Conservation (phyloP, 2,888 invertebrate genomes). For the Rhagonycha lutea region DNA sequence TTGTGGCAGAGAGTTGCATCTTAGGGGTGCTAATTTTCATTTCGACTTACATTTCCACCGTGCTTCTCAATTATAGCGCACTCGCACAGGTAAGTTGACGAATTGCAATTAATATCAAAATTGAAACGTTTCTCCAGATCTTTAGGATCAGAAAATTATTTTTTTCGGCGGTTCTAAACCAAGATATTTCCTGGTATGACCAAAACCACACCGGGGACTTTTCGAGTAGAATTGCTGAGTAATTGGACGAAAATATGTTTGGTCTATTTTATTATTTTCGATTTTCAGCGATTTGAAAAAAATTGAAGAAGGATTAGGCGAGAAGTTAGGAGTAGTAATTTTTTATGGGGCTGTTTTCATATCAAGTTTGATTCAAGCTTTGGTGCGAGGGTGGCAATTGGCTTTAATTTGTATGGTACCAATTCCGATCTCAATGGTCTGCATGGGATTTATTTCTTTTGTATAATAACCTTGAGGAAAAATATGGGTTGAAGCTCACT, state of each 20-base stretch:
- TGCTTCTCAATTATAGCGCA: constrained; percentile 71
- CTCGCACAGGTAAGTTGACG: constrained; percentile 63
- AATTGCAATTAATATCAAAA: too few relatives aligned
- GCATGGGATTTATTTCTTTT: constrained; percentile 67
- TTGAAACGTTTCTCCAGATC: too few relatives aligned
- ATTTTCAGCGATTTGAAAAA: too few relatives aligned
- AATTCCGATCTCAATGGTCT: constrained; percentile 68
- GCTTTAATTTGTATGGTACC: constrained; percentile 75
- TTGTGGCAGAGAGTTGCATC: constrained; percentile 65
- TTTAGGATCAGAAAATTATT: too few relatives aligned
- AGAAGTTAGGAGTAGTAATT: constrained; percentile 65
- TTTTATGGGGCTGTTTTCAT: constrained; percentile 72
- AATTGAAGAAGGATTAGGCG: too few relatives aligned
- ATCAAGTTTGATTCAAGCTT: constrained; percentile 71
- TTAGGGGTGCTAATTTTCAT: constrained; percentile 65
- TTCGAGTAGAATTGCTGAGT: too few relatives aligned
- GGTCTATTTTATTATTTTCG: neutral
- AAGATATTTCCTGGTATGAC: too few relatives aligned
- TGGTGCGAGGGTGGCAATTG: constrained; percentile 79
- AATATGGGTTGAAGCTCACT: neutral
- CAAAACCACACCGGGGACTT: too few relatives aligned
- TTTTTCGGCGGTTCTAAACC: too few relatives aligned
- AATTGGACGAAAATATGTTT: too few relatives aligned
- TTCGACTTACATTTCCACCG: constrained; percentile 67
- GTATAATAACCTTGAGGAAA: constrained; percentile 46